phyloP scores from a whole-genome alignment of 2,888 invertebrate genomes.

The Ferdinandea cuprea region DNA sequence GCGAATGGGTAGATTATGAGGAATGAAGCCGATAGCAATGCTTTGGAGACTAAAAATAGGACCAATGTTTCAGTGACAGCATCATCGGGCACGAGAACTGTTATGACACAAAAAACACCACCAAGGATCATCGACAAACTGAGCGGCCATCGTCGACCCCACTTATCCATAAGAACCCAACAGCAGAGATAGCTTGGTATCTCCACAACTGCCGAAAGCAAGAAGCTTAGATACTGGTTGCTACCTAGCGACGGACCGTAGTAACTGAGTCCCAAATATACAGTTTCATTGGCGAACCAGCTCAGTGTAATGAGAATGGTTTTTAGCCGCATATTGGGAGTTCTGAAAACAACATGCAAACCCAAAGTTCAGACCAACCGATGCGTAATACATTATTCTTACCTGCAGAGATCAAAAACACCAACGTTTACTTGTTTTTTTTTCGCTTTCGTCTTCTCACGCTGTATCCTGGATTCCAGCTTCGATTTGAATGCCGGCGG shows the following conservation, averaged over 20 bases:
- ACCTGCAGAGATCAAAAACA: constrained; percentile 81
- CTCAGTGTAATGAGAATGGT: constrained; percentile 93
- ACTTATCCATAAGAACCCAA: constrained; percentile 94
- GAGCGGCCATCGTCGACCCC: constrained; percentile 94
- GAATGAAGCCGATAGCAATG: constrained; percentile 95
- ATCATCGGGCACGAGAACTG: constrained; percentile 91
- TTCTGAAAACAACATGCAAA: constrained; percentile 82
- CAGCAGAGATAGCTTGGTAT: constrained; percentile 94
- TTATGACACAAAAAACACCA: constrained; percentile 92
- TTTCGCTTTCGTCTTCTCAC: constrained; percentile 86
- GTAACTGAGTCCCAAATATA: constrained; percentile 95
- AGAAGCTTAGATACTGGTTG: constrained; percentile 94
- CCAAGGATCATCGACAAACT: constrained; percentile 93
- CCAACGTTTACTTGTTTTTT: constrained; percentile 83
- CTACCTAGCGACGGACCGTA: constrained; percentile 94
- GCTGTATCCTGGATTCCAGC: constrained; percentile 88
- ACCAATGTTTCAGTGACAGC: constrained; percentile 89
- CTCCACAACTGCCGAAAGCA: constrained; percentile 93
- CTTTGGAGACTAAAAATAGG: constrained; percentile 92
- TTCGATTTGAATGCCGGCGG: constrained; percentile 89
- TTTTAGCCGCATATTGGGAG: constrained; percentile 95
- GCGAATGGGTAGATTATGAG: constrained; percentile 96
- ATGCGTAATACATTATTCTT: constrained; percentile 69
- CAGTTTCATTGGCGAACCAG: constrained; percentile 96
- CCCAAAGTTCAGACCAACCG: not conserved